These are phyloP conservation scores for Xenops minutus DNA, from an alignment of 2,797 vertebrate species.

Conservation along the genomic window DNA sequence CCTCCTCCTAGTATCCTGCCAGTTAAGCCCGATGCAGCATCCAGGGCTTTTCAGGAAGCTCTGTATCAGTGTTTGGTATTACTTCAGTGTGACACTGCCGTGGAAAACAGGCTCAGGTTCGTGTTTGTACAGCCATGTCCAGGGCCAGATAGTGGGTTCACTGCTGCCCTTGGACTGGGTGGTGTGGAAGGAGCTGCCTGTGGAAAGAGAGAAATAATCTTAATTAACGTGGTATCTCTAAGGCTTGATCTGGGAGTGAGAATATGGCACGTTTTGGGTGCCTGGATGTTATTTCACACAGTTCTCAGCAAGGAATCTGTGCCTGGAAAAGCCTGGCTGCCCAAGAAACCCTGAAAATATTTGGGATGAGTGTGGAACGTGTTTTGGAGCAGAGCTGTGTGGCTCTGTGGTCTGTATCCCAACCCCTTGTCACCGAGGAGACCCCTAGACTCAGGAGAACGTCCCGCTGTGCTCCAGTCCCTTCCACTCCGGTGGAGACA, in stretches of 20 bases:
- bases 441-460: constrained; percentile 5
- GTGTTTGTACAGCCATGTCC: not conserved
- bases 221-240: not conserved
- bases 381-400: constrained; percentile 44
- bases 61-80: not conserved
- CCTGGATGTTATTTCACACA: constrained; percentile 1
- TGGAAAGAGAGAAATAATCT: not conserved
- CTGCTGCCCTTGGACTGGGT: not conserved
- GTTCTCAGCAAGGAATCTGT: constrained; percentile 37
- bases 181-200: not conserved
- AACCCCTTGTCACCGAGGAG: constrained; percentile 33
- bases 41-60: not conserved
- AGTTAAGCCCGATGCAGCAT: not conserved
- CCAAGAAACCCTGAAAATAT: constrained; percentile 37
- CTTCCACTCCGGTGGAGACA: constrained; percentile 10
- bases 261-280: not conserved
- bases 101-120: not conserved
- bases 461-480: constrained; percentile 44
- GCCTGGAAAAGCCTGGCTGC: constrained; percentile 50
- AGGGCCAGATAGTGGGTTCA: rapidly evolving
- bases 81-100: rapidly evolving
- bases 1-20: not conserved
- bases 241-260: not conserved
- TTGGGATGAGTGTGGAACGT: constrained; percentile 29
- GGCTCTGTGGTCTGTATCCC: constrained; percentile 56